Conservation (phyloP, 2,888 invertebrate species). For the Diadegma fenestrale region DNA sequence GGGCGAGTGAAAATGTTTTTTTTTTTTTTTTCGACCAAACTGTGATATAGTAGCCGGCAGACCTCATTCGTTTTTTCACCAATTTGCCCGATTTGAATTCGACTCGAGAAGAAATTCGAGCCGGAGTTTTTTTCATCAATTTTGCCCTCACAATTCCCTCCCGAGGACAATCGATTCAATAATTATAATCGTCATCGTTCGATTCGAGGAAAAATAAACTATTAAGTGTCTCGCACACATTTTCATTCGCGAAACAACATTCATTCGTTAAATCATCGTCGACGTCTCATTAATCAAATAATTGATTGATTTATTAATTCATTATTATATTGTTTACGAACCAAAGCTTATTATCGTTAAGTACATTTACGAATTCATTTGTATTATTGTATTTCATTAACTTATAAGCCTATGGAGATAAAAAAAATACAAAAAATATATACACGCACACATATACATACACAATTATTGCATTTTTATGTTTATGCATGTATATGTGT, state of each 20-base stretch:
- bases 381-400: slow-evolving; percentile 83
- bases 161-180: slow-evolving; percentile 22
- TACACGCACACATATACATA: slow-evolving; percentile 81
- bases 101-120: slow-evolving; percentile 41
- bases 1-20: slow-evolving; percentile 32
- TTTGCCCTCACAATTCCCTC: slow-evolving; percentile 9
- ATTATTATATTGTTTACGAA: slow-evolving; percentile 82
- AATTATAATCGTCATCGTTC: slow-evolving; percentile 1
- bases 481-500: slow-evolving; percentile 74
- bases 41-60: slow-evolving; percentile 82
- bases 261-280: slow-evolving; percentile 71
- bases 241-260: slow-evolving; percentile 22
- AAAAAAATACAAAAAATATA: slow-evolving; percentile 61
- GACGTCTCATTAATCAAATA: slow-evolving; percentile 75
- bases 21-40: slow-evolving; percentile 78
- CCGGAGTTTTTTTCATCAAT: background rate
- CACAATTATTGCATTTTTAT: slow-evolving; percentile 70
- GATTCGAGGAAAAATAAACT: background rate
- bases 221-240: slow-evolving; percentile 9
- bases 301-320: slow-evolving; percentile 74
- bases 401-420: slow-evolving; percentile 80
- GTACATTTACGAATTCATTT: slow-evolving; percentile 83
- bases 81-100: slow-evolving; percentile 72
- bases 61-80: slow-evolving; percentile 78
- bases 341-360: slow-evolving; percentile 84